Percentiles rank a stretch among this genome's conserved stretches.
Conservation (phyloP, 2,797 vertebrate genomes). For the Arnoldichthys spilopterus region DNA sequence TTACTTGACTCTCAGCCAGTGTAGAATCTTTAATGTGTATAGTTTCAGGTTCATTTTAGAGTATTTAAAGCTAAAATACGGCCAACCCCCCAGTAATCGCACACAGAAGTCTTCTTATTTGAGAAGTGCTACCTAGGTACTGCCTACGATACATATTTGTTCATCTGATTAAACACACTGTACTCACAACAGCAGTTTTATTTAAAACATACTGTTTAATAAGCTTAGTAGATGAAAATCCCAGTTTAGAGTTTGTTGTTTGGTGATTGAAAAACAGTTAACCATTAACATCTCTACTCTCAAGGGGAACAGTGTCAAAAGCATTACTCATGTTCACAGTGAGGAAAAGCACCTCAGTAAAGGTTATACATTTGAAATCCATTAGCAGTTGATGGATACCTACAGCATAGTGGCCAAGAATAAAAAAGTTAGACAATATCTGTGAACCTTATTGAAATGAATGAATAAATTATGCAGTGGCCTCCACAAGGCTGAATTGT, state of each 20-base stretch:
- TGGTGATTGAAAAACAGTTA: conserved; percentile 4
- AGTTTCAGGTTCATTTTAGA: background rate
- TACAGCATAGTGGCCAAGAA: background rate
- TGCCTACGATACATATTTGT: background rate
- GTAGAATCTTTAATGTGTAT: background rate
- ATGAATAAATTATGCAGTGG: too few species aligned
- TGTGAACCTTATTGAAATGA: background rate
- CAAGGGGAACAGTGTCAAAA: background rate
- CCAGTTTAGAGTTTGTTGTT: background rate
- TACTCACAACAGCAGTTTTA: background rate
- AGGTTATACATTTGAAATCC: background rate
- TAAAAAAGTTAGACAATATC: background rate
- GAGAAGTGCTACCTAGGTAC: background rate
- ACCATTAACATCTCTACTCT: conserved; percentile 11
- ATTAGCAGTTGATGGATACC: background rate
- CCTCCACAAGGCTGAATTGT: background rate
- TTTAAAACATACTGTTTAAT: background rate
- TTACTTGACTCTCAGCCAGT: background rate
- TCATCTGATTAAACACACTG: background rate
- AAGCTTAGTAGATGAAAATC: background rate
- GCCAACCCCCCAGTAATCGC: background rate
- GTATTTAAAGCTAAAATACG: background rate
- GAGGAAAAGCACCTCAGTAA: background rate
- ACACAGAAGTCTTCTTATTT: background rate
- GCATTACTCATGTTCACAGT: background rate